Evolutionary conservation across 2,888 invertebrate genomes (phyloP), one percentile per base, ranked within the genome.

Genomic region (Phania funesta): DNA sequence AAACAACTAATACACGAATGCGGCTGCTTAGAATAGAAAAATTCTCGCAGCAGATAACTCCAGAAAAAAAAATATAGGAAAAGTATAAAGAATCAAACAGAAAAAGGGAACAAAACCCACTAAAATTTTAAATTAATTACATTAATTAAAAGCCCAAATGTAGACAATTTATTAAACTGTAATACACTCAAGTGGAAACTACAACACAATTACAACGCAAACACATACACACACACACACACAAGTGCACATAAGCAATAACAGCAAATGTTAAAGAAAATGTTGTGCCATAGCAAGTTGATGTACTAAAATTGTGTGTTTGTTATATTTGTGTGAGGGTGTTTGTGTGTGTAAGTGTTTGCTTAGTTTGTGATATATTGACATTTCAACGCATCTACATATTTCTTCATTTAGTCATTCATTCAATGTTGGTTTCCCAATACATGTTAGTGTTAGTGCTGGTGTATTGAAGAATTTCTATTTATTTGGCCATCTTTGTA

Each of bases 371-470:
- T 82, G 73, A 82, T 77, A 77, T 82, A 82, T 77, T 82, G 81
- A 82, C 74, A 82, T 82, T 73, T 77, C 81, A 82, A 82, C 81
- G 77, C 81, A 77, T 82, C 62, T 35, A 68, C 68, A 71, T 22
- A 41, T 38, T 60, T 24, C 52, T 68, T 60, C 76, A 76, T 62
- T 68, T 50, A 68, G 8, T 67, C 67, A 58, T 65, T 76, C 29
- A 67, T 50, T 76, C 67, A 76, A 24, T 50, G 38, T 50, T 18
- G 64, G 46, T 46, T 68, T 46, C 35, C 26, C 54, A 62, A 44
- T 62, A 29, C 64, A 16, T 68, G 18, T 64, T 6, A 13, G 35
- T 41, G 9, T 67, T 16, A 7, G 16, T 7, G 7, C 5, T 4
- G n/a, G n/a, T 29, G 52, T 44, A 24, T 18, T 62, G 29, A 54